Percentiles rank a stretch among this genome's conserved stretches.
Conservation (phyloP, 2,113 vertebrate genomes). For the Asarcornis scutulata region DNA sequence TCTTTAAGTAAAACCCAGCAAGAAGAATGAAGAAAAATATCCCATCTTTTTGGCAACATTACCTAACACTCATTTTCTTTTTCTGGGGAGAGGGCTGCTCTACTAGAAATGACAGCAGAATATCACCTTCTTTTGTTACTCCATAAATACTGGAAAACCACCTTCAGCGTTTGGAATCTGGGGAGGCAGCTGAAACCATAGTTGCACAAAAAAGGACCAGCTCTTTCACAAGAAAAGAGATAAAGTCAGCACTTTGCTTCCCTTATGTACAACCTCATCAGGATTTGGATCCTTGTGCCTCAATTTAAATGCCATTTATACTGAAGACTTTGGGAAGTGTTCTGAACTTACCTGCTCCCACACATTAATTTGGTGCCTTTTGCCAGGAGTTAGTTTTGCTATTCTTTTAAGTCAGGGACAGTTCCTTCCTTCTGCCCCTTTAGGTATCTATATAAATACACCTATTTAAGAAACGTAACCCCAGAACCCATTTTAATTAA, state of each 20-base stretch:
- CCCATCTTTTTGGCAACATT: neutral
- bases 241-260: neutral
- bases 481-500: neutral
- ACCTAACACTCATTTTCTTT: neutral
- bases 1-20: neutral
- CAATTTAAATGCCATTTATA: neutral
- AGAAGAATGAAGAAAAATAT: neutral
- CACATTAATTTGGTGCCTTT: neutral
- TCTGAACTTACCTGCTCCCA: neutral
- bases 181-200: neutral
- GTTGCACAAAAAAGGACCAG: neutral
- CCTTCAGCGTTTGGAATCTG: neutral
- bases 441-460: too few species aligned
- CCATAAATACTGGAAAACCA: rapidly evolving
- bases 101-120: neutral
- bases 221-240: neutral
- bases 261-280: neutral
- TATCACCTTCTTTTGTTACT: rapidly evolving
- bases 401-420: neutral
- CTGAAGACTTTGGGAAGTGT: neutral
- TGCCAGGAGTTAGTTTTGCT: neutral
- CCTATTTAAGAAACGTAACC: neutral
- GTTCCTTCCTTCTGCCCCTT: neutral
- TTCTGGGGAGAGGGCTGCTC: neutral
- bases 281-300: neutral